phyloP scores from a whole-genome alignment of 2,797 vertebrate genomes.

The Numenius phaeopus region DNA sequence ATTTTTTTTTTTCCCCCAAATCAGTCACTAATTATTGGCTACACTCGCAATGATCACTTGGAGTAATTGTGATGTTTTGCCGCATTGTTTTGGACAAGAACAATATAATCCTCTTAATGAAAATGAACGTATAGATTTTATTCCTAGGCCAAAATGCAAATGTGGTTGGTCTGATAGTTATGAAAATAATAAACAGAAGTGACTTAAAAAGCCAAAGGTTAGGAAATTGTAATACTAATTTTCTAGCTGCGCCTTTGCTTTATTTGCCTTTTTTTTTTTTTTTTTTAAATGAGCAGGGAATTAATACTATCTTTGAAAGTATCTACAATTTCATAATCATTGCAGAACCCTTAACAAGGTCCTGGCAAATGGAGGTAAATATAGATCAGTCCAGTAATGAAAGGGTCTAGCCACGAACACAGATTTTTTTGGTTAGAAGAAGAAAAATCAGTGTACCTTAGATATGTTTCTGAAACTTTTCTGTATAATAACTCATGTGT shows the following conservation, averaged over 20 bases:
- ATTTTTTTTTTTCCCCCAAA: constrained; percentile 1
- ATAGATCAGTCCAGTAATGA: neutral
- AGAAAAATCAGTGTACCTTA: neutral
- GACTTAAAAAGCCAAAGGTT: neutral
- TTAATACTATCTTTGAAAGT: neutral
- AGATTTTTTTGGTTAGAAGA: neutral
- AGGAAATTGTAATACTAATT: neutral
- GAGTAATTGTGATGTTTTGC: constrained; percentile 50
- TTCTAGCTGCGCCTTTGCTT: neutral
- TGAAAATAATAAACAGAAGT: neutral
- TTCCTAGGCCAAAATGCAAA: constrained; percentile 41
- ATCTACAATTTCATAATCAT: neutral
- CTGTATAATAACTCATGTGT: neutral
- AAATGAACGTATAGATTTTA: constrained; percentile 67
- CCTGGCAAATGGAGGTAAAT: accelerated
- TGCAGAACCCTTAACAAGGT: neutral
- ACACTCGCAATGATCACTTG: constrained; percentile 12
- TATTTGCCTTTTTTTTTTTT: neutral
- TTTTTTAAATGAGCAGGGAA: neutral
- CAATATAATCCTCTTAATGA: constrained; percentile 58
- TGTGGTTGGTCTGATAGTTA: neutral
- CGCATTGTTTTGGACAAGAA: constrained; percentile 51
- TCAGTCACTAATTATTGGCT: constrained; percentile 69
- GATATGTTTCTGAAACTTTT: neutral
- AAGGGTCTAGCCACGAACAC: neutral